Base-by-base conservation (phyloP, 2,888 invertebrate species). In the Tiphia femorata region DNA sequence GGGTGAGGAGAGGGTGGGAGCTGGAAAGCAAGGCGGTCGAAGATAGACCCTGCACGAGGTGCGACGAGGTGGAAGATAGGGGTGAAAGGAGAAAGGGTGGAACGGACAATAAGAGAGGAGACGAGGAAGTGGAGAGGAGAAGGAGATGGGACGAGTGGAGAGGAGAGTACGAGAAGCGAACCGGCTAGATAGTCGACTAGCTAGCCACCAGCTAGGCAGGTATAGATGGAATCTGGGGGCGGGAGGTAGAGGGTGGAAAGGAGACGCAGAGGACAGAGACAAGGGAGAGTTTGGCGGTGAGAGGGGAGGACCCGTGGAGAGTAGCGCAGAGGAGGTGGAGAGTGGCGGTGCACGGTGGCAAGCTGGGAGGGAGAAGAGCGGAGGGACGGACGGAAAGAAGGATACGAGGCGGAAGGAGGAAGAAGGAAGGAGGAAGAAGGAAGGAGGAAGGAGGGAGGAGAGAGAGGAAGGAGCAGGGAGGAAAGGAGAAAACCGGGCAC, bases 401-500 rank as follows among this genome's bases (percentile, higher is more conserved):
- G 57, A 49, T 40, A 64, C 66, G 66, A 61, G 43, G 51, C 49
- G 46, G 50, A 29, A 51, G 56, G 52, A 49, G 52, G 46, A 58
- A 53, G 51, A 56, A 43, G 62, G 53, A 55, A 62, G 60, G 54
- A 44, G 30, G 57, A 19, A 43, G 47, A 20, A n/a, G 29, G 50
- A 41, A 48, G 57, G 62, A 54, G 54, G 52, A 46, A 33, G 17
- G 38, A 21, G 25, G 19, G 40, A 23, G 57, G 40, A 38, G 49
- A 42, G 52, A 41, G 25, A 25, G 47, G 42, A 30, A 42, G 49
- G 38, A 51, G 16, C 17, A 44, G 48, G 29, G 49, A 27, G 66
- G 64, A 71, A 72, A 67, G 70, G 68, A 67, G 71, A 73, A 72
- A 76, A 75, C 70, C 73, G 73, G 76, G 75, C 75, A 73, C 72